phyloP scores from a whole-genome alignment of 2,797 vertebrate genomes.

The Arrhamphus sclerolepis region DNA sequence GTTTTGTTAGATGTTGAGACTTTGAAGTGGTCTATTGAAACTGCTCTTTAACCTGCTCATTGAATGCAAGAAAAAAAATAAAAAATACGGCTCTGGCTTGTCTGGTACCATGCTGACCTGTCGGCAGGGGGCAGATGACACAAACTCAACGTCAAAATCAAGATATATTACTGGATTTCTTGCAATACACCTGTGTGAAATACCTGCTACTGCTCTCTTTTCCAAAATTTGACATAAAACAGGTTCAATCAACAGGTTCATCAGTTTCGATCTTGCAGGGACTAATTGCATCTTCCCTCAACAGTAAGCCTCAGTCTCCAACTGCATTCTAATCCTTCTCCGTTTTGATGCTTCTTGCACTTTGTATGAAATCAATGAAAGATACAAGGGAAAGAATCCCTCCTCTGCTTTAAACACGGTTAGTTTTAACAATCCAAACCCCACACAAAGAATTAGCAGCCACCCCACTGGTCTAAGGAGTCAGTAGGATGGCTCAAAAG shows the following conservation, averaged over 20 bases:
- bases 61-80: background rate
- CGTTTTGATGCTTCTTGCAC: constrained; percentile 57
- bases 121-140: constrained; percentile 8
- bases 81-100: constrained; percentile 4
- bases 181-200: constrained; percentile 2
- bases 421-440: constrained; percentile 40
- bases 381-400: constrained; percentile 35
- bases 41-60: background rate
- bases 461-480: constrained; percentile 30
- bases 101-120: constrained; percentile 7
- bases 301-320: constrained; percentile 51
- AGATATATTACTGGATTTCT: constrained; percentile 12
- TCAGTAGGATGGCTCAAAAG: constrained; percentile 21
- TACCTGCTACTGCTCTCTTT: background rate
- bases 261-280: constrained; percentile 28
- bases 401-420: constrained; percentile 37
- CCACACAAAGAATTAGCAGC: constrained; percentile 23
- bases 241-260: constrained; percentile 49
- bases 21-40: background rate
- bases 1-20: constrained; percentile 1
- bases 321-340: constrained; percentile 53
- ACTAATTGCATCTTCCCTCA: constrained; percentile 56
- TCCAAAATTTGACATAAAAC: constrained; percentile 24
- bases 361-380: constrained; percentile 71
- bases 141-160: constrained; percentile 42